These are phyloP conservation scores for Agrochola macilenta DNA, from an alignment of 2,888 invertebrate genomes.

Conservation along the genomic window DNA sequence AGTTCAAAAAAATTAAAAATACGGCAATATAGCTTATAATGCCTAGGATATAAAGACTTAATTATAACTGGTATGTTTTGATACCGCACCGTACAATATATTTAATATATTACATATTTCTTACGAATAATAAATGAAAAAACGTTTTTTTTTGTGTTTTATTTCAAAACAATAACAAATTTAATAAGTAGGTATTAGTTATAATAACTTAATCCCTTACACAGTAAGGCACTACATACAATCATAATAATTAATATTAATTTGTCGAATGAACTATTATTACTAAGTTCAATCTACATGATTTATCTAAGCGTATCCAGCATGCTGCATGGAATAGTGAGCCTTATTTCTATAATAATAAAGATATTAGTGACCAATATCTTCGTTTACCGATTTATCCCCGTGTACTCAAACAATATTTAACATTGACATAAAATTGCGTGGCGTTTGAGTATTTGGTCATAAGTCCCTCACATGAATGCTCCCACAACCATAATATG, in stretches of 20 bases:
- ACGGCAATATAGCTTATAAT: background rate
- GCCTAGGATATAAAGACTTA: background rate
- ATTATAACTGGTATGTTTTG: background rate
- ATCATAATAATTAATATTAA: slow-evolving; percentile 1
- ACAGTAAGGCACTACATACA: slow-evolving; percentile 34
- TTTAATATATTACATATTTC: slow-evolving; percentile 11
- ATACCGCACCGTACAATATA: background rate
- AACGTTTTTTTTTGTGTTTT: slow-evolving; percentile 19
- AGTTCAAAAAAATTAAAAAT: no score
- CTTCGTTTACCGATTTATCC: background rate
- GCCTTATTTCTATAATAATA: background rate
- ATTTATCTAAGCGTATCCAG: background rate
- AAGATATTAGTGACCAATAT: background rate
- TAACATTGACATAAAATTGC: background rate
- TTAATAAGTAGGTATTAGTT: slow-evolving; percentile 12
- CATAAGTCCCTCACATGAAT: background rate
- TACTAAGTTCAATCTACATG: background rate
- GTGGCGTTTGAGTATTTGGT: background rate
- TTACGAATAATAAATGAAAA: slow-evolving; percentile 36
- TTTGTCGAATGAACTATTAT: background rate
- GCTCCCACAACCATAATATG: slow-evolving; percentile 10
- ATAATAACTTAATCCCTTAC: slow-evolving; percentile 28
- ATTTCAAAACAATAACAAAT: slow-evolving; percentile 39
- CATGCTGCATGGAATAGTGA: slow-evolving; percentile 2
- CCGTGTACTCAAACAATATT: background rate